These are phyloP conservation scores for Malurus splendens DNA, from an alignment of 2,797 vertebrate genomes.

Conservation along the genomic window DNA sequence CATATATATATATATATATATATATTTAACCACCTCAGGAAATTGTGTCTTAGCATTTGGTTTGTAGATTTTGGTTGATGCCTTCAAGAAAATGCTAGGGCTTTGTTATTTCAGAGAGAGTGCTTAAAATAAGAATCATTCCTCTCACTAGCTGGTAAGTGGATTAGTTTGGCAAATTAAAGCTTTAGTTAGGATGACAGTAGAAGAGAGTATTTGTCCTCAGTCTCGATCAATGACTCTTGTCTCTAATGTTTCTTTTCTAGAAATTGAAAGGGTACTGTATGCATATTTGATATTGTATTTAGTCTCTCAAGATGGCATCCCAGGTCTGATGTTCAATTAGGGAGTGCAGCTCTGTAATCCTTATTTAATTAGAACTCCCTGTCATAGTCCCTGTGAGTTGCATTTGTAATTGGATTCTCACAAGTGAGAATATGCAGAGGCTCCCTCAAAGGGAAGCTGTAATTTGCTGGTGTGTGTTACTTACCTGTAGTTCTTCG, in stretches of 20 bases:
- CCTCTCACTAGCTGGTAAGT: neutral
- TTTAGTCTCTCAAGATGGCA: constrained; percentile 34
- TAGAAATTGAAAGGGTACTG: neutral
- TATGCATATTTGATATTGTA: constrained; percentile 4
- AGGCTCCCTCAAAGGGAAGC: constrained; percentile 33
- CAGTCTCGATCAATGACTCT: neutral
- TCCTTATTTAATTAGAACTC: constrained; percentile 56
- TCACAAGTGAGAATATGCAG: constrained; percentile 58
- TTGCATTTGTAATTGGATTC: constrained; percentile 51
- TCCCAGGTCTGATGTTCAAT: constrained; percentile 37
- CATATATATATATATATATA: no score
- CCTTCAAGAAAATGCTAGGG: neutral
- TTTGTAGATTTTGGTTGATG: neutral
- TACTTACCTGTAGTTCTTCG: constrained; percentile 45
- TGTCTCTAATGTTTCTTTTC: constrained; percentile 6
- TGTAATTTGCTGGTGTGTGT: neutral
- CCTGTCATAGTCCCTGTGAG: constrained; percentile 19
- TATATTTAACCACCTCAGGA: neutral
- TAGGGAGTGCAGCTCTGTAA: constrained; percentile 27
- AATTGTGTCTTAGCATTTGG: neutral
- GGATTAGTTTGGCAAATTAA: constrained; percentile 42
- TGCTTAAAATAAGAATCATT: neutral
- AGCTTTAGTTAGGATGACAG: constrained; percentile 5
- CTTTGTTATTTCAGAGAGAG: neutral
- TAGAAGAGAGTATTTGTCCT: neutral